phyloP scores from a whole-genome alignment of 1,140 invertebrate genomes.

The Neuroterus valhalla region DNA sequence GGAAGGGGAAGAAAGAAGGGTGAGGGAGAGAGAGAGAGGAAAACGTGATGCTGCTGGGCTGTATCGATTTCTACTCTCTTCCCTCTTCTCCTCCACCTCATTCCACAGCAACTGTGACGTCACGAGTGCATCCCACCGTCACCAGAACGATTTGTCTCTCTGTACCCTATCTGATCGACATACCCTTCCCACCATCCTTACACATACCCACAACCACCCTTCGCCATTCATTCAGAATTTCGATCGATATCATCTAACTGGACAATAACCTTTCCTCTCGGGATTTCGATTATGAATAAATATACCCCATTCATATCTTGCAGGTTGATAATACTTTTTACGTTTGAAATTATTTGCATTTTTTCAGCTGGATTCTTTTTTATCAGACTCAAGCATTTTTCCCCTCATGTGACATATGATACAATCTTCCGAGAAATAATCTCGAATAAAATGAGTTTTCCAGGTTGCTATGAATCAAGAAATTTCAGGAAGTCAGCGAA shows the following conservation, averaged over 20 bases:
- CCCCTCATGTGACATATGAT: too few relatives aligned
- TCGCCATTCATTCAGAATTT: slow-evolving; percentile 57
- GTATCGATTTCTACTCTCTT: slow-evolving; percentile 67
- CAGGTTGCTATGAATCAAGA: too few relatives aligned
- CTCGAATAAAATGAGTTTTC: too few relatives aligned
- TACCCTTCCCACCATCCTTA: not conserved
- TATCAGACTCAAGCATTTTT: too few relatives aligned
- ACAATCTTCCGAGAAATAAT: too few relatives aligned
- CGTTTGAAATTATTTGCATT: not conserved
- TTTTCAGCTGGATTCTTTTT: too few relatives aligned
- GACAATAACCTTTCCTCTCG: slow-evolving; percentile 51
- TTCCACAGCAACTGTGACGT: slow-evolving; percentile 58
- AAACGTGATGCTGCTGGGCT: slow-evolving; percentile 59
- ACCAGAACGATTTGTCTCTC: slow-evolving; percentile 50
- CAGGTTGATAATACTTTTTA: too few relatives aligned
- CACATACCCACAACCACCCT: slow-evolving; percentile 33
- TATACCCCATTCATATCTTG: too few relatives aligned
- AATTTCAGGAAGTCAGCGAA: too few relatives aligned
- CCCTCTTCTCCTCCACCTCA: slow-evolving; percentile 45
- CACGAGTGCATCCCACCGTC: slow-evolving; percentile 56
- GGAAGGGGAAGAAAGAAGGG: slow-evolving; percentile 47
- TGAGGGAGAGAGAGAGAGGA: slow-evolving; percentile 40
- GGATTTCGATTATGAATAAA: not conserved
- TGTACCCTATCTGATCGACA: slow-evolving; percentile 44
- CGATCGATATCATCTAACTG: slow-evolving; percentile 60